These are phyloP conservation scores for Melinaea marsaeus DNA, from an alignment of 2,888 invertebrate species.

Conservation along the genomic window DNA sequence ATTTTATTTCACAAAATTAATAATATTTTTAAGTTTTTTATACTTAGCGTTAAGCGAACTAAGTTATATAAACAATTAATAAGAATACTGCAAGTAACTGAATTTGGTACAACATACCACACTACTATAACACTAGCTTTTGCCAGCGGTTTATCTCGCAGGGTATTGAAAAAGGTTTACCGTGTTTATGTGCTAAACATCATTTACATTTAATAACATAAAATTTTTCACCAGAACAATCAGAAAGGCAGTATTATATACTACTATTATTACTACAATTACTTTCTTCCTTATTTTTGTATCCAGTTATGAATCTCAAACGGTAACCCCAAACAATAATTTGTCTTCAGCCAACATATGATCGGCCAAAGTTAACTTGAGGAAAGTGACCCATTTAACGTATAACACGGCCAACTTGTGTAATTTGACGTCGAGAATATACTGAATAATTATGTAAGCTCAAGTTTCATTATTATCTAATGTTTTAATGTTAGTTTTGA, in stretches of 20 bases:
- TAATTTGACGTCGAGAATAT: slow-evolving; percentile 12
- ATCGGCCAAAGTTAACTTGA: slow-evolving; percentile 20
- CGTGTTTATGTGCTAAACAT: too few species aligned
- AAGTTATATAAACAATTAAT: neutral
- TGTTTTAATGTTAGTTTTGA: neutral
- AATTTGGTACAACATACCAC: too few species aligned
- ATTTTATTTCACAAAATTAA: too few species aligned
- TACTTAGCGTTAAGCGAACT: too few species aligned
- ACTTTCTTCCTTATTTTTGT: neutral
- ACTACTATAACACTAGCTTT: too few species aligned
- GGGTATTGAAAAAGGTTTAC: too few species aligned
- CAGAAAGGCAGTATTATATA: neutral
- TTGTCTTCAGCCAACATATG: slow-evolving; percentile 23
- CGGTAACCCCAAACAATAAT: slow-evolving; percentile 15
- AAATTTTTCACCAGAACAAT: too few species aligned
- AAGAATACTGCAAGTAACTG: too few species aligned
- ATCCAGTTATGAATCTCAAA: neutral
- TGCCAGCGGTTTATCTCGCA: too few species aligned
- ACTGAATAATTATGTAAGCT: slow-evolving; percentile 11
- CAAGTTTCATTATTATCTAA: slow-evolving; percentile 4
- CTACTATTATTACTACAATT: neutral
- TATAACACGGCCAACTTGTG: slow-evolving; percentile 7
- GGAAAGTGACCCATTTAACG: slow-evolving; percentile 18
- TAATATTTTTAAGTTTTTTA: too few species aligned
- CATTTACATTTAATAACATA: too few species aligned